Base-by-base conservation (phyloP, 30 jellyfish, hydroid and myxozoan genomes). In the Turritopsis rubra region DNA sequence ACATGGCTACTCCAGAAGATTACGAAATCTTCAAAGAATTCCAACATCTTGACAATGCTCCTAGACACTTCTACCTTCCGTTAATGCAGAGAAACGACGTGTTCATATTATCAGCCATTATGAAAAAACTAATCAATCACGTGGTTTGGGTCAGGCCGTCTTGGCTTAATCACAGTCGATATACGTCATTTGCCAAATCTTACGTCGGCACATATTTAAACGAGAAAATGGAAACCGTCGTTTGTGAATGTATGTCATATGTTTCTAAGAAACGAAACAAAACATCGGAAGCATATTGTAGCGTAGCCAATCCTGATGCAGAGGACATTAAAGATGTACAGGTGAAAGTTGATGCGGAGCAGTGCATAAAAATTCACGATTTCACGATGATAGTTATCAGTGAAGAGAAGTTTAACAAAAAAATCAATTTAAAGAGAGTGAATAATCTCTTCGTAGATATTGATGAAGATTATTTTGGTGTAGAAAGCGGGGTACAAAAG, bases 381-480 rank as follows among this genome's bases (percentile, higher is more conserved):
- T 28, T 78, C 13, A 29, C 8, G 19, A 26, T 78, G 21, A 24
- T 25, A 4, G 9, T 25, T 1, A 18, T 78, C 5, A 78, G 85
- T 19, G 85, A 78, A 52, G 79, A 29, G 52, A 24, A 21, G 7
- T 31, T 52, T 52, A 52, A 1, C 8, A 19, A 16, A 29, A 21
- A 28, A 21, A 26, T 78, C 24, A 24, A 22, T 25, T 17, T 25
- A 17, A 22, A n/a, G 76, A 29, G 9, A 78, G 85, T 21, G 21
- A 52, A 52, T 31, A 21, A 78, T 21, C 13, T 53, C 3, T 28
- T 78, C 54, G 23, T 78, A 29, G 85, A 78, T 78, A 25, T 78
- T 52, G 85, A 78, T 52, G 85, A 78, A 78, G 85, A 78, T 52
- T 78, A 8, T 52, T 78, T 78, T 52, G 85, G 85, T 13, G 85